phyloP scores from a whole-genome alignment of 92 coral and sea anemone genomes.

The Palythoa caribaeorum region DNA sequence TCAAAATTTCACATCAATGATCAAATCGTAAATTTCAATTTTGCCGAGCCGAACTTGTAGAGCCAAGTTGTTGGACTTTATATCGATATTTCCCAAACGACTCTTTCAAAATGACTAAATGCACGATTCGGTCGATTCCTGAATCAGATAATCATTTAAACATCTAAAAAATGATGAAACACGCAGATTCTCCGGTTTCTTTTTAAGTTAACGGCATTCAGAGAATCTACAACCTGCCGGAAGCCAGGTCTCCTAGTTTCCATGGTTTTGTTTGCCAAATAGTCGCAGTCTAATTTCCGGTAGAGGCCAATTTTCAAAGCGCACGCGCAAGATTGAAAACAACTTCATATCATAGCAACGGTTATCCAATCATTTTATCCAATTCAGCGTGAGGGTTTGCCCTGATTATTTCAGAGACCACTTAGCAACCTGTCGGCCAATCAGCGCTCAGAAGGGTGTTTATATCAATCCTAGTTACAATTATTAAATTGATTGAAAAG shows the following conservation, averaged over 20 bases:
- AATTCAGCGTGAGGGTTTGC: constrained; percentile 80
- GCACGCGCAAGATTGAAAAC: constrained; percentile 74
- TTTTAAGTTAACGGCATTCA: neutral
- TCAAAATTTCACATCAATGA: no score
- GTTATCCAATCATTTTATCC: constrained; percentile 61
- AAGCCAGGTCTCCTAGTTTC: constrained; percentile 9
- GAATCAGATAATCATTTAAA: neutral
- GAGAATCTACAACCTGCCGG: constrained; percentile 5
- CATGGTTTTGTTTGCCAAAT: constrained; percentile 47
- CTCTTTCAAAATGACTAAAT: neutral
- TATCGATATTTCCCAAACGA: neutral
- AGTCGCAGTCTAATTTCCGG: neutral
- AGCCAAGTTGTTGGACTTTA: neutral
- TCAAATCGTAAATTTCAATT: no score
- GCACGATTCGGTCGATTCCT: neutral
- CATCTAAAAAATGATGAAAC: neutral
- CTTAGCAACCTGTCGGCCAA: constrained; percentile 86
- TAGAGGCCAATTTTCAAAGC: neutral
- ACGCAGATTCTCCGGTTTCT: neutral
- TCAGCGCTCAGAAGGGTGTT: constrained; percentile 78
- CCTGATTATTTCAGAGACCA: constrained; percentile 47
- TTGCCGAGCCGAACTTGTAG: neutral
- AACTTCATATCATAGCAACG: constrained; percentile 83
- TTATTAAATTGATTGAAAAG: constrained; percentile 72
- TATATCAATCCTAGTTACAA: constrained; percentile 75